These are phyloP conservation scores for Dromaius novaehollandiae DNA, from an alignment of 2,113 vertebrate genomes.

Conservation along the genomic window DNA sequence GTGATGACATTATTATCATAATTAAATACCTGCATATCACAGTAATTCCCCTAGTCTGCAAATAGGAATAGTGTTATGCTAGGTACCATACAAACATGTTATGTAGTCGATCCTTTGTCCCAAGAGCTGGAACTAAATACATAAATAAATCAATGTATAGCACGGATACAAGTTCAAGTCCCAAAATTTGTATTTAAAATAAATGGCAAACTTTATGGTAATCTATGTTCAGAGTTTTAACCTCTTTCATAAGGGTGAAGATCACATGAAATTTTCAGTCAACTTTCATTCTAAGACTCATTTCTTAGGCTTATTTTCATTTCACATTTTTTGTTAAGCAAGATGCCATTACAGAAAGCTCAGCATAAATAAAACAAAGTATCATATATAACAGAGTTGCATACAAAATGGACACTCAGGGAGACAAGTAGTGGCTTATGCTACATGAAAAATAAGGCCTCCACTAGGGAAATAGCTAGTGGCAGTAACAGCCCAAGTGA, in stretches of 20 bases:
- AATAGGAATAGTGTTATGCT: neutral
- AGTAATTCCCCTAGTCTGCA: neutral
- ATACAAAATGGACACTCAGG: neutral
- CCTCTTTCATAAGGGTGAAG: neutral
- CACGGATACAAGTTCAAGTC: neutral
- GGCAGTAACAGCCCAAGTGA: neutral
- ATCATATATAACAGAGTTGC: neutral
- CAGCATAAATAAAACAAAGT: neutral
- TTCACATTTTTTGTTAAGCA: neutral
- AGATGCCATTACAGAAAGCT: neutral
- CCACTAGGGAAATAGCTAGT: neutral
- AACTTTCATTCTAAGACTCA: neutral
- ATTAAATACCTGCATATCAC: neutral
- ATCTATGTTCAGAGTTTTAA: neutral
- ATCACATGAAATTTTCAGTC: neutral
- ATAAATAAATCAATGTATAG: neutral
- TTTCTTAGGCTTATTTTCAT: rapidly evolving
- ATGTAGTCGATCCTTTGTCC: rapidly evolving
- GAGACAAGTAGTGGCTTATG: neutral
- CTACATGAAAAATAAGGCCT: neutral
- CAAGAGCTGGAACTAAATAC: neutral
- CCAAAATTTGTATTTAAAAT: neutral
- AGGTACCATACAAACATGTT: neutral
- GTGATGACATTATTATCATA: neutral
- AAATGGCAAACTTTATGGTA: rapidly evolving